Evolutionary conservation across 2,113 vertebrate species (phyloP), one percentile per base, ranked within the genome.

Genomic region (Pluvialis apricaria): DNA sequence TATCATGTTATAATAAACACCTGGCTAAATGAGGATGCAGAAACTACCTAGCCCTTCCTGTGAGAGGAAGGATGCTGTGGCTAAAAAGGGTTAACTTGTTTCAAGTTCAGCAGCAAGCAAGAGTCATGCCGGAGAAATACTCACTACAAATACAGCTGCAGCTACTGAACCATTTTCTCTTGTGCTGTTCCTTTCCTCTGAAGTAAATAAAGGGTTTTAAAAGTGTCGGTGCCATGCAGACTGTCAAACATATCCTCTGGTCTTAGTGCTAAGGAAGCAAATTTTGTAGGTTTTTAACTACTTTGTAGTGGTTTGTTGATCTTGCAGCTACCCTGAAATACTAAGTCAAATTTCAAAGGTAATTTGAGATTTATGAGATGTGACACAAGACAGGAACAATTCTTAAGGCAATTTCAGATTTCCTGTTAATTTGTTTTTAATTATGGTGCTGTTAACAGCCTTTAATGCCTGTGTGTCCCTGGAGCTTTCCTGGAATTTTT

Each of bases 381-480:
- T 95, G 91, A 92, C 88, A 84, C 21, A 64, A 86, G 76, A 77
- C 69, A 68, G 28, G 71, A 96, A 86, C 82, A 92, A 94, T 75
- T 96, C 82, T 94, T 92, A 73, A 52, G 65, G 88, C 86, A 81
- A 73, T 95, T 94, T 90, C 26, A 92, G 55, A 78, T 93, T 93
- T 94, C 65, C 80, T 90, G 76, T 78, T 95, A 94, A 94, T 92
- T 95, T 94, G 80, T 68, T 95, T 95, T 93, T 95, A 93, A 94
- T 94, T 95, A 36, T 25, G 69, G 32, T 75, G 88, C 62, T 79
- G 54, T 89, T 96, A 92, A 68, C 88, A 95, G 47, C 55, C 71
- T 81, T 81, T 95, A 93, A 93, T 55, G 65, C 69, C 60, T 68
- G 5, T 12, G 21, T 78, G 60, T 94, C 93, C 86, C 81, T 78